Evolutionary conservation across 2,113 vertebrate genomes (phyloP), one percentile per base, ranked within the genome.

Genomic region (Miniopterus natalensis): DNA sequence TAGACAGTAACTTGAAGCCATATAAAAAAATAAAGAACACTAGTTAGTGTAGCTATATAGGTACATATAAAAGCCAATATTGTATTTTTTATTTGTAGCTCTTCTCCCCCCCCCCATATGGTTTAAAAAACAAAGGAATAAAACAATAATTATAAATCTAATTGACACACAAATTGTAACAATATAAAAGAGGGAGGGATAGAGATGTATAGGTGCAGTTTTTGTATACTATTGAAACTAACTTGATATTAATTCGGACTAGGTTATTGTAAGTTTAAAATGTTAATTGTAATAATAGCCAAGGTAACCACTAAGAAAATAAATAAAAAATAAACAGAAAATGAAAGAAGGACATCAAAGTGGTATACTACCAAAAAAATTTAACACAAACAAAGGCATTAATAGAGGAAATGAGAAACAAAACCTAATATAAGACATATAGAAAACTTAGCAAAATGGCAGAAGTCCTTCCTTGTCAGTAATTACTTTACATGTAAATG

Each of bases 401-500:
- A 80, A 47, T 75, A 51, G 89, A 75, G 51, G 65, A 89, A 95
- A 84, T 84, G 45, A 94, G 29, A 53, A 84, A 88, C 15, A 90
- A 84, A 65, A 85, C 51, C 63, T 65, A 14, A 15, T 65, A 51
- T 51, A 61, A 61, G 57, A 78, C 14, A 55, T 84, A 23, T 51
- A 88, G 73, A 47, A 81, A 86, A 84, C 20, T 65, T 65, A 81
- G 31, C n/a, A 84, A 77, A 84, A 75, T 47, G 57, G 36, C 20
- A 71, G 20, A 90, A 87, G 53, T 83, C 42, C 51, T 27, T 88
- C 51, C 6, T 93, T 86, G 53, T 71, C 47, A 71, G 14, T 70
- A 63, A 55, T 84, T 78, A 92, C 20, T 92, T 80, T 95, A 92
- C 80, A 80, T 86, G 21, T 59, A 70, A 94, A n/a, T 61, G n/a